Conservation (phyloP, 2,888 invertebrate genomes). For the Pteria penguin region DNA sequence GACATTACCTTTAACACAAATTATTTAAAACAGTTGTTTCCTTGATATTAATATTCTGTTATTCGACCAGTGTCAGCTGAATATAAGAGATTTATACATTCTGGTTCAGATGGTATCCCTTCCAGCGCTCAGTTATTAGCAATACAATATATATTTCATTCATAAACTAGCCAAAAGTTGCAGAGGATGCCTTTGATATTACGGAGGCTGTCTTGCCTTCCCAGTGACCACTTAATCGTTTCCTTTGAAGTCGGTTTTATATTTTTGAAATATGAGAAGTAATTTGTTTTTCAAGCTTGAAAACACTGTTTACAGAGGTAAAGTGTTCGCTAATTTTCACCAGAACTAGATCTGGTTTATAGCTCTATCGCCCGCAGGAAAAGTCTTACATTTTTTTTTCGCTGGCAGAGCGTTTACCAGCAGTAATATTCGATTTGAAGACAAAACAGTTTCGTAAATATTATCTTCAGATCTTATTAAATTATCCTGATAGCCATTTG, state of each 20-base stretch:
- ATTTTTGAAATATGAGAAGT: slow-evolving; percentile 27
- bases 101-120: background rate
- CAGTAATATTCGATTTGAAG: too few species aligned
- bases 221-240: slow-evolving; percentile 31
- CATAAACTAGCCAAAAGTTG: slow-evolving; percentile 22
- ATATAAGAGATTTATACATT: background rate
- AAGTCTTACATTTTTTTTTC: background rate
- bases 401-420: too few species aligned
- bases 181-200: slow-evolving; percentile 43
- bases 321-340: slow-evolving; percentile 28
- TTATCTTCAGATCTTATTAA: too few species aligned
- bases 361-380: background rate
- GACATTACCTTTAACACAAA: too few species aligned
- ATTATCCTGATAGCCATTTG: too few species aligned
- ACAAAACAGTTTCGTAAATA: too few species aligned
- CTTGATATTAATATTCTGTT: too few species aligned
- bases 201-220: slow-evolving; percentile 15
- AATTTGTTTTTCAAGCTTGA: slow-evolving; percentile 27
- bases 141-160: background rate
- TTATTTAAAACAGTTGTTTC: too few species aligned
- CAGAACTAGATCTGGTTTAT: background rate
- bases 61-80: too few species aligned
- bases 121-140: background rate
- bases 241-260: slow-evolving; percentile 24
- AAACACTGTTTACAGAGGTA: slow-evolving; percentile 20